phyloP scores from a whole-genome alignment of 2,888 invertebrate species.

The Cantharis rufa region DNA sequence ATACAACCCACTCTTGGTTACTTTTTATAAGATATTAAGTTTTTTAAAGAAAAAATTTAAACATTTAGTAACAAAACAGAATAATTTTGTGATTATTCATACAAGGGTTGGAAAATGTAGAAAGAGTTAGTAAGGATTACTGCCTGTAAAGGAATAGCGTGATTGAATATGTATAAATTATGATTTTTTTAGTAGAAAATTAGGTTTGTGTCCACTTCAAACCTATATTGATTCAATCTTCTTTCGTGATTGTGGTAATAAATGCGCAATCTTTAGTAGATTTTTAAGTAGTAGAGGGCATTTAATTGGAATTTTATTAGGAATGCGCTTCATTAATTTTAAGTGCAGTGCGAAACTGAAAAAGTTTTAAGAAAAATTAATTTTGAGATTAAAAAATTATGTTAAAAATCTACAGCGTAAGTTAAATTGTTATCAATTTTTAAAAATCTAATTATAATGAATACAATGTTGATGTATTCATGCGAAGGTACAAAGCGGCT shows the following conservation, averaged over 20 bases:
- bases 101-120: too few species aligned
- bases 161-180: too few species aligned
- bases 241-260: neutral
- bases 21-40: too few species aligned
- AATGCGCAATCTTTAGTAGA: neutral
- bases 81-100: too few species aligned
- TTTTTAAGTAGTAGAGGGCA: neutral
- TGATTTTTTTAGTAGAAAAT: neutral
- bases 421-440: neutral
- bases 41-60: too few species aligned
- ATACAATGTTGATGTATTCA: neutral
- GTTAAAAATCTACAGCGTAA: too few species aligned
- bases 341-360: neutral
- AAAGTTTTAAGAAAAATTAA: neutral
- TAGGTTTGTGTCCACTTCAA: neutral
- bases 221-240: neutral
- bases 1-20: too few species aligned
- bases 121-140: too few species aligned
- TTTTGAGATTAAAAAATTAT: neutral
- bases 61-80: too few species aligned
- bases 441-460: neutral
- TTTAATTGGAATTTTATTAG: neutral
- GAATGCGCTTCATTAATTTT: neutral
- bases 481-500: neutral
- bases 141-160: too few species aligned